phyloP scores from a whole-genome alignment of 2,797 vertebrate species.

The Leuciscus waleckii region DNA sequence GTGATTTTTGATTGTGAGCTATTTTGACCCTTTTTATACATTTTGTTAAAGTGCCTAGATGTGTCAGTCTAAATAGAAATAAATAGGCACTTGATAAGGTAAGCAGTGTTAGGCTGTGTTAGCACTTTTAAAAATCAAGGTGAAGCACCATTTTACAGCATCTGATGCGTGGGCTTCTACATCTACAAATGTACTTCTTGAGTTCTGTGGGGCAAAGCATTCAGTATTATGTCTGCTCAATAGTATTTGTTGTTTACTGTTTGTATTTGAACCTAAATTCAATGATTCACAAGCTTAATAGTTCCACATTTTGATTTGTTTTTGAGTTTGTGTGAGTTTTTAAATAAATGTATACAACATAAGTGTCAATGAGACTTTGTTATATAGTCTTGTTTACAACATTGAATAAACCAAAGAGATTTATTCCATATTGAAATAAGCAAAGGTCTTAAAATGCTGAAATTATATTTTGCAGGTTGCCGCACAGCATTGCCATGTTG shows the following conservation, averaged over 20 bases:
- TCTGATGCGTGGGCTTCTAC: background rate
- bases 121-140: background rate
- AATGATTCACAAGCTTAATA: background rate
- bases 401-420: slow-evolving; percentile 20
- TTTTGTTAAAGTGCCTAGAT: slow-evolving; percentile 48
- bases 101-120: slow-evolving; percentile 16
- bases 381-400: background rate
- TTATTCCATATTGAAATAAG: slow-evolving; percentile 5
- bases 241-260: slow-evolving; percentile 3
- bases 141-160: background rate
- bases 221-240: slow-evolving; percentile 7
- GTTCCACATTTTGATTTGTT: background rate
- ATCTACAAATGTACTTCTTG: background rate
- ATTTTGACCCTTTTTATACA: slow-evolving; percentile 34
- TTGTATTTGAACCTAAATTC: background rate
- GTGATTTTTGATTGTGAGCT: background rate
- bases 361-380: background rate
- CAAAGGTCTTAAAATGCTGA: background rate
- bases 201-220: background rate
- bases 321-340: background rate
- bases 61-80: background rate
- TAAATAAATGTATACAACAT: background rate
- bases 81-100: background rate
- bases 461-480: background rate
- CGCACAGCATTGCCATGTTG: background rate